Evolutionary conservation across 1,140 invertebrate genomes (phyloP).

Genomic region (Drosophila sp.): DNA sequence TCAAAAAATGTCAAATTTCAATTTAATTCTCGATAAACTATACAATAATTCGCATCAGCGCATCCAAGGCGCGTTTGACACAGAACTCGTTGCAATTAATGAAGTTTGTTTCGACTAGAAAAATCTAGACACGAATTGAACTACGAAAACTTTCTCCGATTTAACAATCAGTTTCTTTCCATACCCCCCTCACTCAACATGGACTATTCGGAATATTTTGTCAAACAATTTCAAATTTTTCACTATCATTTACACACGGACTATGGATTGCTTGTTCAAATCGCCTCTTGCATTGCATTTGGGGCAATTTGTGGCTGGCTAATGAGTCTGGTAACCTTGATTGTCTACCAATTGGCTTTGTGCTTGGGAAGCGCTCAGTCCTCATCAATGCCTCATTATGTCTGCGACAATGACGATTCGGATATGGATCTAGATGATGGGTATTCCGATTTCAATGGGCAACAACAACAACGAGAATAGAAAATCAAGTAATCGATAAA

Average conservation of each 20-base stretch:
- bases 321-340: slow-evolving; percentile 46
- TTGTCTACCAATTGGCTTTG: slow-evolving; percentile 47
- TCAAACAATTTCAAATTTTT: slow-evolving; percentile 42
- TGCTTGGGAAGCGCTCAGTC: slow-evolving; percentile 20
- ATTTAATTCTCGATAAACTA: too few species aligned
- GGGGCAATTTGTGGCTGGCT: slow-evolving; percentile 58
- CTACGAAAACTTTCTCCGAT: not conserved
- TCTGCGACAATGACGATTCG: slow-evolving; percentile 44
- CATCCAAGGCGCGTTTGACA: too few species aligned
- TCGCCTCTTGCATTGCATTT: slow-evolving; percentile 59
- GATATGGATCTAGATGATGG: slow-evolving; percentile 47
- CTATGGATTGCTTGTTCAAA: slow-evolving; percentile 53
- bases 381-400: not conserved
- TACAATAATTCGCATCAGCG: too few species aligned
- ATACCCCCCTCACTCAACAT: slow-evolving; percentile 10
- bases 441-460: slow-evolving; percentile 4
- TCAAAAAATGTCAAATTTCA: too few species aligned
- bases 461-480: not conserved
- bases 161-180: not conserved
- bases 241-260: slow-evolving; percentile 47
- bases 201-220: slow-evolving; percentile 49
- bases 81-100: too few species aligned
- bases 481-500: not conserved
- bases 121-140: not conserved
- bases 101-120: not conserved